Evolutionary conservation across 2,797 vertebrate genomes (phyloP), one percentile per base, ranked within the genome.

Genomic region (Phoxinus dragarum): DNA sequence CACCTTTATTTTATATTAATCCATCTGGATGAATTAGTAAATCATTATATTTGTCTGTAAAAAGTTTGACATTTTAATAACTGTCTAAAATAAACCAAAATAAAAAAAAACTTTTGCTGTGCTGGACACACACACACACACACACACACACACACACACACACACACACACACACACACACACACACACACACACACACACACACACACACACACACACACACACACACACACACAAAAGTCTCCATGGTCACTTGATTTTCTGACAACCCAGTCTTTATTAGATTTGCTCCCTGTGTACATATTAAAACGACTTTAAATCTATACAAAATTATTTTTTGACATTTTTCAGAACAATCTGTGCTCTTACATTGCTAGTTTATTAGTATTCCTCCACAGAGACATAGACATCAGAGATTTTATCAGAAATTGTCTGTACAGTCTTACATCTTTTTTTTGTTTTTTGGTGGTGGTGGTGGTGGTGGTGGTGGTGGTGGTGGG

Each of bases 181-280:
- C 44, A 44, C 44, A 44, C 44, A 49, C 42, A 44, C 42, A 21
- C 52, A 54, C 52, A 54, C 52, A 54, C 52, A 9, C 21, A 23
- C 52, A 23, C 21, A 56, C 59, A 31, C n/a, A 61, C 59, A 14
- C 59, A 14, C n/a, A 14, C n/a, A 61, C n/a, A 14, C 54, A 59
- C 56, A 61, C 56, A 59, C 56, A n/a, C 56, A 27, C 23, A n/a
- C 23, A 4, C 79, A 31, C 27, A 31, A 54, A 19, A 19, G 52
- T 19, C 56, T 23, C 16, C n/a, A 47, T 40, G 36, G 11, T 8
- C 47, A 36, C 36, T 27, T 23, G 44, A 52, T 88, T 89, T 81
- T 88, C 81, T 88, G 89, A 90, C 90, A 88, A 86, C 82, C 90
- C 82, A 89, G 81, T 90, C 77, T 91, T 92, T 91, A 92, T 91